Conservation (phyloP, 2,113 vertebrate species). For the Oryzias curvinotus region DNA sequence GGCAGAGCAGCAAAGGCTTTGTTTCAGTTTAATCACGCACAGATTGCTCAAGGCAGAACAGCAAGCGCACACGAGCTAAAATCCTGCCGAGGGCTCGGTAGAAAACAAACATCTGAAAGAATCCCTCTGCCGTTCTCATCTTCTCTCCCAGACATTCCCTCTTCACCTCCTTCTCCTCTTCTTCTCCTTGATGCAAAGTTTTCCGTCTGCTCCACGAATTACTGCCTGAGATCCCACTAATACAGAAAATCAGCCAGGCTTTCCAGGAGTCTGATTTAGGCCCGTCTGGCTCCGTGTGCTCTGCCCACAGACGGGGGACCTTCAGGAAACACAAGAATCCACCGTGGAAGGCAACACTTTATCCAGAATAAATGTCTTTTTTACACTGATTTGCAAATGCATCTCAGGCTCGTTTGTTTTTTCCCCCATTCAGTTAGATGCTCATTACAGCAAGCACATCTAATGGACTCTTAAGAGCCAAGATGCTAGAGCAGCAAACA, state of each 20-base stretch:
- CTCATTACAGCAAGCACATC: constrained; percentile 24
- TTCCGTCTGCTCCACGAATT: constrained; percentile 63
- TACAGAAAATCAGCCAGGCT: constrained; percentile 55
- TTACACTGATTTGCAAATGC: constrained; percentile 18
- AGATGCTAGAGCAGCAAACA: constrained; percentile 31
- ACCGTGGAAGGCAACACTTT: constrained; percentile 23
- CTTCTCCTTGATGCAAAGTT: constrained; percentile 44
- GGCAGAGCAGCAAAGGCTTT: constrained; percentile 29
- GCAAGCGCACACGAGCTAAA: constrained; percentile 10
- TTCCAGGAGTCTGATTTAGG: constrained; percentile 54
- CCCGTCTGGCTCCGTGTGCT: constrained; percentile 11
- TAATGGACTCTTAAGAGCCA: constrained; percentile 38
- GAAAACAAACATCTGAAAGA: constrained; percentile 37
- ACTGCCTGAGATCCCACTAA: constrained; percentile 51
- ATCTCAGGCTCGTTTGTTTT: constrained; percentile 4
- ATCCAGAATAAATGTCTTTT: constrained; percentile 6
- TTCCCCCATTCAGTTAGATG: constrained; percentile 10
- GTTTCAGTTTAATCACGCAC: constrained; percentile 53
- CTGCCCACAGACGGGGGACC: constrained; percentile 49
- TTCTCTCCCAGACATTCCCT: constrained; percentile 4
- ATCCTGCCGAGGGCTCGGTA: constrained; percentile 34
- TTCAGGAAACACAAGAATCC: constrained; percentile 37
- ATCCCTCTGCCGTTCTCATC: constrained; percentile 31
- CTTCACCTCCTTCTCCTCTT: constrained; percentile 1
- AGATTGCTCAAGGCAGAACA: constrained; percentile 31